These are phyloP conservation scores for Aldabrachelys gigantea DNA, from an alignment of 2,113 vertebrate genomes.

Conservation along the genomic window DNA sequence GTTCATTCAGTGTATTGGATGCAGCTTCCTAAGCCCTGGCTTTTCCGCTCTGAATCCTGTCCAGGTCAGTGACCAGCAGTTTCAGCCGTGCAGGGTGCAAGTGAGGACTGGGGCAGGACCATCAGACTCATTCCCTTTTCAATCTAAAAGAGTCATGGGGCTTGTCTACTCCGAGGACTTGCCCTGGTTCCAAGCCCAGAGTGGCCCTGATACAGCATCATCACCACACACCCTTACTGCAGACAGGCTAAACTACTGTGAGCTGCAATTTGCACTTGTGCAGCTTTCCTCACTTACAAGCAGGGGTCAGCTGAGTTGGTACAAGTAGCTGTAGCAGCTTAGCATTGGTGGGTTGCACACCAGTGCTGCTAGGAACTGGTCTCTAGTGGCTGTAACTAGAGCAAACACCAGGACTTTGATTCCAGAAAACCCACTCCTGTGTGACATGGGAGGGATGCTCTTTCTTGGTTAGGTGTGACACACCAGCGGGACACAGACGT, in stretches of 20 bases:
- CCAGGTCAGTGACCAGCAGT: background rate
- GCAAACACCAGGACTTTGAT: background rate
- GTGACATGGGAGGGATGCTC: background rate
- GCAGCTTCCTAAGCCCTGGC: background rate
- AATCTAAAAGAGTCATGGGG: background rate
- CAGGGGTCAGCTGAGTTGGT: background rate
- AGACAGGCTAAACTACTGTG: background rate
- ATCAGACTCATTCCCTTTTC: background rate
- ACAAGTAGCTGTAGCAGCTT: background rate
- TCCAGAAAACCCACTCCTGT: background rate
- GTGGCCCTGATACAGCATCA: background rate
- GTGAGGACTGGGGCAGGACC: background rate
- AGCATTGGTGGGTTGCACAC: background rate
- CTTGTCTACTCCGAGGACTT: background rate
- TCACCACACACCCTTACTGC: background rate
- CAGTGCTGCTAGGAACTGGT: background rate
- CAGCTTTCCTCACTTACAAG: background rate
- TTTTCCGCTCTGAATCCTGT: background rate
- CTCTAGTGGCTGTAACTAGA: background rate
- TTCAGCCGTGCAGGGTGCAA: background rate
- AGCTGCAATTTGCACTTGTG: background rate
- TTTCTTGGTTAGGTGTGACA: background rate
- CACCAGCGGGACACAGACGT: background rate
- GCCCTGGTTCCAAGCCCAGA: background rate
- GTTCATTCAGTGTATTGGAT: background rate